Conservation (phyloP, 1,140 invertebrate genomes). For the Nylanderia fulva region DNA sequence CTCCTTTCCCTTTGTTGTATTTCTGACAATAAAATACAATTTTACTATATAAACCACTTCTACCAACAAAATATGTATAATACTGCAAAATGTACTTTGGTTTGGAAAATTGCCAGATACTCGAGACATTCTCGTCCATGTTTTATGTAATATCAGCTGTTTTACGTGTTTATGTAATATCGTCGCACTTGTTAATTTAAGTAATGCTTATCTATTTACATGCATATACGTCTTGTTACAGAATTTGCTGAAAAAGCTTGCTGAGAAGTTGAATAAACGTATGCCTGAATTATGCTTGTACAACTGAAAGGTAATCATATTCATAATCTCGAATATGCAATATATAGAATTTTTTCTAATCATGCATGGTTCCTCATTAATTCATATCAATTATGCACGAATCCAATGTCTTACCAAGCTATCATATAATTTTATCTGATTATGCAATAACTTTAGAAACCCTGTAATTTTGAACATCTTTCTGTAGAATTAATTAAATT, state of each 20-base stretch:
- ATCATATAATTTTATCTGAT: constrained; percentile 1
- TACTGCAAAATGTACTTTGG: background rate
- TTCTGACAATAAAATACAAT: background rate
- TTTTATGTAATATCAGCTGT: constrained; percentile 17
- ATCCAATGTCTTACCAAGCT: background rate
- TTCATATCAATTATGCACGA: background rate
- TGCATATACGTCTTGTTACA: background rate
- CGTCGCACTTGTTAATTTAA: background rate
- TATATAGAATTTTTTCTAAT: background rate
- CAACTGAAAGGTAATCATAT: background rate
- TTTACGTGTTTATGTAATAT: constrained; percentile 9
- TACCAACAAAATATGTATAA: background rate
- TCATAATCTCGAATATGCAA: background rate
- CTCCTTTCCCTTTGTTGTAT: constrained; percentile 13
- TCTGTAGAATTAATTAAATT: background rate
- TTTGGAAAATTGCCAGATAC: background rate
- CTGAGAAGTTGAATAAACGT: background rate
- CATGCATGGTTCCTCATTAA: background rate
- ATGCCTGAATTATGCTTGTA: background rate
- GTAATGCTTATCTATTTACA: constrained; percentile 13
- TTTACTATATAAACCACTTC: background rate
- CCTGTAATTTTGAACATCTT: background rate
- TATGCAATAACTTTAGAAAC: background rate
- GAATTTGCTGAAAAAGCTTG: constrained; percentile 3
- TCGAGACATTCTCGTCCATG: background rate